Base-by-base conservation (phyloP, 2,113 vertebrate genomes). In the Pao palembangensis region DNA sequence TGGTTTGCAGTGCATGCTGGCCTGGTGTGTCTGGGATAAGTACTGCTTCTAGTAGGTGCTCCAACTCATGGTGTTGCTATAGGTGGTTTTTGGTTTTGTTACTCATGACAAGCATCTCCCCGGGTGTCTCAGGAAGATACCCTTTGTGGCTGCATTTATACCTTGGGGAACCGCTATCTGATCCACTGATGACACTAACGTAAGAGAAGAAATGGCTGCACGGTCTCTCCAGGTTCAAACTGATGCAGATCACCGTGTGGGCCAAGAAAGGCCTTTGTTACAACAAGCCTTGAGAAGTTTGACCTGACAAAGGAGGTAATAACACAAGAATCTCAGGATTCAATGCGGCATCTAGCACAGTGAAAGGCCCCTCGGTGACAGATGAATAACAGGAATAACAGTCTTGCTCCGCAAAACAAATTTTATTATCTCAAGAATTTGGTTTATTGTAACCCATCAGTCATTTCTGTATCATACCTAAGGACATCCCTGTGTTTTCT, bases 391-490 rank as follows among this genome's bases (percentile, higher is more conserved):
- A 71, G 56, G 46, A 2, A 1, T 58, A 68, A 23, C 21, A 11
- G 5, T 0, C 18, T 21, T 11, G 6, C 41, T 20, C 14, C 28
- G 44, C 14, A 51, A 48, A 62, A 48, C 58, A 55, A 34, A 54
- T 62, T 69, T 64, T 41, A 71, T 70, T 54, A 56, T 61, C 61
- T 75, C 8, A 18, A 69, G 44, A 51, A 73, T 77, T 71, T 50
- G 19, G 67, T 56, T 80, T 86, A 89, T 86, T 85, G 76, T 80
- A 72, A 76, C 38, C 63, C 55, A 85, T 81, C 82, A 81, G 81
- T 89, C 79, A 67, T 49, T 47, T 53, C 64, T 20, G 69, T 77
- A 75, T 84, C 68, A 74, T 78, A 66, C 65, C 50, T 56, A 46
- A 57, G 65, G 67, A 69, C 75, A 55, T 70, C 55, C 68, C 65